Evolutionary conservation across 2,888 invertebrate genomes (phyloP).

Genomic region (Rutpela maculata): DNA sequence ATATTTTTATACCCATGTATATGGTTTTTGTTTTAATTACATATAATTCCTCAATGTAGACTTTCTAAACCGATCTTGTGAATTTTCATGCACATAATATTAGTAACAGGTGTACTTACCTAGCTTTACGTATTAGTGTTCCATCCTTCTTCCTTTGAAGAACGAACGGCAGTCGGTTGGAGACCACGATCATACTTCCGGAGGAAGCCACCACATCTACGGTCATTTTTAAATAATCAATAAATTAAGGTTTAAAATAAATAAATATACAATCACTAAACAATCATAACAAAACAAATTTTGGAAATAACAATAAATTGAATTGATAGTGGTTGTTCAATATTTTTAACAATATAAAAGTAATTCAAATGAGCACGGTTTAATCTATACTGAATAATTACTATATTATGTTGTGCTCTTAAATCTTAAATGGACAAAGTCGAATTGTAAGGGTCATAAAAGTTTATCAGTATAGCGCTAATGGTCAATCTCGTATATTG

Average conservation of each 20-base stretch:
- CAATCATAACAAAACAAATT: slow-evolving; percentile 16
- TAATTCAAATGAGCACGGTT: slow-evolving; percentile 31
- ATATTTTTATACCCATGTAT: too few relatives aligned
- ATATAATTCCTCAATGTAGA: too few relatives aligned
- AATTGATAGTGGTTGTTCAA: not conserved
- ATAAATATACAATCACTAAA: slow-evolving; percentile 27
- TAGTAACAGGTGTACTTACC: slow-evolving; percentile 77
- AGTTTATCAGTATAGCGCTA: slow-evolving; percentile 61
- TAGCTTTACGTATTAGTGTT: slow-evolving; percentile 87
- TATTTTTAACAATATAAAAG: slow-evolving; percentile 21
- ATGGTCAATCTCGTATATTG: slow-evolving; percentile 57
- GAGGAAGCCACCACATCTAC: slow-evolving; percentile 73
- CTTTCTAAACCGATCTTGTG: too few relatives aligned
- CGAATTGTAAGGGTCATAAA: slow-evolving; percentile 63
- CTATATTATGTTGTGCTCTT: slow-evolving; percentile 56
- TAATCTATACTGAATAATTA: slow-evolving; percentile 54
- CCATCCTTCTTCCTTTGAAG: slow-evolving; percentile 84
- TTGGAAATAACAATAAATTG: not conserved
- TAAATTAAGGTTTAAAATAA: not conserved
- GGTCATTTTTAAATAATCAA: slow-evolving; percentile 45
- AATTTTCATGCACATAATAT: too few relatives aligned
- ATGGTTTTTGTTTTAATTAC: too few relatives aligned
- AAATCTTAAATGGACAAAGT: slow-evolving; percentile 67
- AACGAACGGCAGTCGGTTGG: slow-evolving; percentile 92
- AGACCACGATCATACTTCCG: slow-evolving; percentile 92